Evolutionary conservation across 2,888 invertebrate species (phyloP).

Genomic region (Lasioglossum morio): DNA sequence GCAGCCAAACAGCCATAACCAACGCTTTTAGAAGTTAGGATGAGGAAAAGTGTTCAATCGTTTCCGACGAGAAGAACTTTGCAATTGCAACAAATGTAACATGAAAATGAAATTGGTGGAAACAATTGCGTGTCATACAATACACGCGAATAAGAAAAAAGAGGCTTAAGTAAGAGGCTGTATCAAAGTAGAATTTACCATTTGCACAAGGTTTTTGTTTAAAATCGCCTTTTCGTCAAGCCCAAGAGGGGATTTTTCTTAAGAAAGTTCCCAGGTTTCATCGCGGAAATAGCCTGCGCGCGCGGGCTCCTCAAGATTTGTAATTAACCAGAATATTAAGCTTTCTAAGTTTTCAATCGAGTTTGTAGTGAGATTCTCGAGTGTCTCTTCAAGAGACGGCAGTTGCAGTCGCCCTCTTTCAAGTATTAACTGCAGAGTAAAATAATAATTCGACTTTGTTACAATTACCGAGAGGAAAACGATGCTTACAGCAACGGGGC

Average conservation of each 20-base stretch:
- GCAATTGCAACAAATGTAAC: no score
- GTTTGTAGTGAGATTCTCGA: neutral
- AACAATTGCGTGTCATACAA: neutral
- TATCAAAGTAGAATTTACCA: neutral
- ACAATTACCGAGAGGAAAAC: neutral
- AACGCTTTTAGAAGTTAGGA: no score
- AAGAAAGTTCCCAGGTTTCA: neutral
- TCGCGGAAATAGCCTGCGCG: neutral
- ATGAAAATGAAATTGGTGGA: neutral
- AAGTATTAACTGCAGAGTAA: slow-evolving; percentile 8
- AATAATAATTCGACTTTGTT: slow-evolving; percentile 8
- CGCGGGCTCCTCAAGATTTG: neutral
- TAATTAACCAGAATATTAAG: slow-evolving; percentile 9
- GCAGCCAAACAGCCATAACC: no score
- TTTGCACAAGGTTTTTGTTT: neutral
- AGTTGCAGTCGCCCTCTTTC: neutral
- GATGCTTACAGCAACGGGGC: neutral
- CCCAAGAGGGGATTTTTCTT: neutral
- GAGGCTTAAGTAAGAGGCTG: neutral
- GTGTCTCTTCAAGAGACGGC: slow-evolving; percentile 4
- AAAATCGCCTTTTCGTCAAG: neutral
- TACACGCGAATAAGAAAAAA: no score
- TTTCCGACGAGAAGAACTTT: neutral
- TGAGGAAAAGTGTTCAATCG: neutral
- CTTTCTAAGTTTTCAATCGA: neutral